Conservation (phyloP, 2,113 vertebrate genomes). For the Anser brachyrhynchus region DNA sequence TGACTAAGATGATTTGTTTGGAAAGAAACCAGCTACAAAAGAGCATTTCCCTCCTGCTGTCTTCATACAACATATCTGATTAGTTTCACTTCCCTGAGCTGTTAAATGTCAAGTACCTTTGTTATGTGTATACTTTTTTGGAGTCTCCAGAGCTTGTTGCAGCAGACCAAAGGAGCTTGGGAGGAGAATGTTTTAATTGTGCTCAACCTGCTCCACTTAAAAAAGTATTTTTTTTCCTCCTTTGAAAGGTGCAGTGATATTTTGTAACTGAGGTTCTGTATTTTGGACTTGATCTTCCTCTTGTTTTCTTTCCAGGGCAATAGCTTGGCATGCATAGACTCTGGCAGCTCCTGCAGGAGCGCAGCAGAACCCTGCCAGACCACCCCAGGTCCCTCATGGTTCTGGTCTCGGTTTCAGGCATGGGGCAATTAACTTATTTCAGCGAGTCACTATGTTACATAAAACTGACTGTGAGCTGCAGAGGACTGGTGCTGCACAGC, state of each 20-base stretch:
- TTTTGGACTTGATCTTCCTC: not conserved
- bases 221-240: not conserved
- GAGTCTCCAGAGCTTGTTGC: not conserved
- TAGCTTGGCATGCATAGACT: not conserved
- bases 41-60: constrained; percentile 16
- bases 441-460: not conserved
- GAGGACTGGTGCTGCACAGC: too few relatives aligned
- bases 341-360: not conserved
- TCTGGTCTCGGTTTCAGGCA: not conserved
- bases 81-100: not conserved
- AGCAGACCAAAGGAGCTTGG: not conserved
- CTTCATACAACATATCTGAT: not conserved
- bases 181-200: not conserved
- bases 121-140: not conserved
- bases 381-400: fast-evolving
- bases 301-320: not conserved
- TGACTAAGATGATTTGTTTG: constrained; percentile 13
- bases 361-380: not conserved
- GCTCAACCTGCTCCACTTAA: not conserved
- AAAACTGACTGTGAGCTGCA: not conserved
- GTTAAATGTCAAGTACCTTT: constrained; percentile 21
- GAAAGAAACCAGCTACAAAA: constrained; percentile 20
- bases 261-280: not conserved
- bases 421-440: not conserved
- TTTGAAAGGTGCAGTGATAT: not conserved